phyloP scores from a whole-genome alignment of 2,113 vertebrate species.

The Pavo muticus region DNA sequence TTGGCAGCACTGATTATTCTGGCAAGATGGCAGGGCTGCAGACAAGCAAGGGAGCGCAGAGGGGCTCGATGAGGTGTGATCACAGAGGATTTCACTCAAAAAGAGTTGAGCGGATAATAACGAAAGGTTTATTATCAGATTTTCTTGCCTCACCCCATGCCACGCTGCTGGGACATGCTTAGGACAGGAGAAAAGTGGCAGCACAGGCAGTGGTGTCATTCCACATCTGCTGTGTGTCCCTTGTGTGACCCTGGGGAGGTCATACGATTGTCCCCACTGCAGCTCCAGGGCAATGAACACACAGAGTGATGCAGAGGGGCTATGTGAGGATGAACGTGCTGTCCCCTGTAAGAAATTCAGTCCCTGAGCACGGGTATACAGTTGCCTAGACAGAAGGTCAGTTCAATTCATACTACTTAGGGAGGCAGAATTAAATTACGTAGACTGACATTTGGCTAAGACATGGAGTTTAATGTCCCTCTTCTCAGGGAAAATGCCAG shows the following conservation, averaged over 20 bases:
- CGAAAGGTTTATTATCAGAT: not conserved
- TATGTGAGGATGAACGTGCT: not conserved
- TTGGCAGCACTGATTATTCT: not conserved
- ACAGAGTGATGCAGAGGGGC: not conserved
- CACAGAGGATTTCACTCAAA: not conserved
- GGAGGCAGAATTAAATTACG: constrained; percentile 69
- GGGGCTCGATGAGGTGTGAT: not conserved
- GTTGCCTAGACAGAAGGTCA: constrained; percentile 67
- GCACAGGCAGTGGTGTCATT: not conserved
- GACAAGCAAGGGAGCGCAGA: not conserved
- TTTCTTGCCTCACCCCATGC: not conserved
- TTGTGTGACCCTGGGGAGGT: not conserved
- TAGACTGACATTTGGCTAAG: constrained; percentile 72
- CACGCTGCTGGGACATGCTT: not conserved
- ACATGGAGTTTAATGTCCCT: constrained; percentile 67
- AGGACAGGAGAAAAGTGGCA: not conserved
- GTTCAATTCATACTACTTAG: constrained; percentile 71
- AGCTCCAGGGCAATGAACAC: rapidly evolving
- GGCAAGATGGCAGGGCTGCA: not conserved
- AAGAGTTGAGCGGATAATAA: not conserved
- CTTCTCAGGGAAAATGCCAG: constrained; percentile 64
- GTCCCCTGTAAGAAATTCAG: not conserved
- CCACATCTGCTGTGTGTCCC: not conserved
- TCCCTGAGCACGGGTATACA: constrained; percentile 28
- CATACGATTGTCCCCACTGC: not conserved